Base-by-base conservation (phyloP, 2,888 invertebrate species). In the Atrina japonica region DNA sequence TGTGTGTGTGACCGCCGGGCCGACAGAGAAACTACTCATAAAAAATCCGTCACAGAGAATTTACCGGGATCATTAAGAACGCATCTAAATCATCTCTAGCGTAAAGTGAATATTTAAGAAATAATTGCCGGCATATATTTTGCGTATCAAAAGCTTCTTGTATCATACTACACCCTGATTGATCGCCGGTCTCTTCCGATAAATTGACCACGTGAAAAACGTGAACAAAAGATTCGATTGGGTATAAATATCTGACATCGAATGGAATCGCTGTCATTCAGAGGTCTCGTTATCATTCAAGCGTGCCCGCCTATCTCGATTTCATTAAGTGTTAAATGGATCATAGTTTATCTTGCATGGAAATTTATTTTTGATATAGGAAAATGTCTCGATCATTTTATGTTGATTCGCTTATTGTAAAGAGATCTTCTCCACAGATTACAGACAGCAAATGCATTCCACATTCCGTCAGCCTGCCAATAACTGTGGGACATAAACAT, bases 331-430 rank as follows among this genome's bases (percentile, higher is more conserved):
- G 50, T 50, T 69, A 64, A 69, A 72, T 61, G 66, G 66, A 61
- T 58, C 40, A 35, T 23, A 52, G 59, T 64, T 56, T 35, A 27
- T 29, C 23, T 30, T 49, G 40, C 49, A 64, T 35, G 52, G 43
- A 23, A 40, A 56, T 64, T 55, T 58, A 47, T 64, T 43, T 49
- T 64, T 41, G 21, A 56, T 40, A 64, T 49, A 52, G 52, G 41
- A 21, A 67, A 56, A 90, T 90, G 90, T 89, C 90, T n/a, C 83
- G 88, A 18, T 89, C 90, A 16, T 90, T 90, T 74, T 85, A 83
- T 59, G 89, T 90, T 55, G 90, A 90, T 76, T 89, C 90, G 5
- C 78, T 90, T 29, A 89, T 89, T 59, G 82, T 88, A 55, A 88
- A 86, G 68, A 83, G 81, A 43, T 50, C 73, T 18, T 30, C 55